Conservation (phyloP, 2,888 invertebrate genomes). For the Furcula furcula region DNA sequence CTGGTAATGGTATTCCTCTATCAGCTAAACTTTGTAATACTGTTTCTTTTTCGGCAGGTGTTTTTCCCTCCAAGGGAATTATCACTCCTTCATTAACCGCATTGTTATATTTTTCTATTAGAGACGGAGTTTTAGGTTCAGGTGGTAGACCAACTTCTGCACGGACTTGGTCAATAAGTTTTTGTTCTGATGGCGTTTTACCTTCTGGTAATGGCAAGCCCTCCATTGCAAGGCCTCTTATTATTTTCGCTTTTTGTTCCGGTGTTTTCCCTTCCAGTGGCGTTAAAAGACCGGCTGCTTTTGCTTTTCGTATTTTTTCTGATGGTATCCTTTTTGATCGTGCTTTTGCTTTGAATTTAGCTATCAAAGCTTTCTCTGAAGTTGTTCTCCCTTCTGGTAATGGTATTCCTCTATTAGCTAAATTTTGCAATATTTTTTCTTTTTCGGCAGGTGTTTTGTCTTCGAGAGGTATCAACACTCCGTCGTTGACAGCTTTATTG, state of each 20-base stretch:
- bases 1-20: constrained; percentile 9
- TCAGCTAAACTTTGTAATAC: constrained; percentile 1
- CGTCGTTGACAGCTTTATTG: constrained; percentile 22
- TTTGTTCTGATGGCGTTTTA: constrained; percentile 27
- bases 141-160: constrained; percentile 27
- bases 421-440: constrained; percentile 25
- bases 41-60: constrained; percentile 1
- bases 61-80: constrained; percentile 5
- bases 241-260: constrained; percentile 27
- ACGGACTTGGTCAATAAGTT: constrained; percentile 3
- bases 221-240: constrained; percentile 18
- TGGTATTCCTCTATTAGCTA: constrained; percentile 23
- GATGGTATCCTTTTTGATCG: too few relatives aligned
- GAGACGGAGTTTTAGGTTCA: constrained; percentile 26
- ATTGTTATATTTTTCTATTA: constrained; percentile 22
- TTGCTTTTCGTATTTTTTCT: constrained; percentile 22
- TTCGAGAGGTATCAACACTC: constrained; percentile 29
- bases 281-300: constrained; percentile 22
- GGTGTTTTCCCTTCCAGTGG: constrained; percentile 21
- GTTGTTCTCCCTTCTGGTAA: constrained; percentile 33
- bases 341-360: constrained; percentile 7
- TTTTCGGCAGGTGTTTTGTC: constrained; percentile 27
- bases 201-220: constrained; percentile 34
- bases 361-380: constrained; percentile 29
- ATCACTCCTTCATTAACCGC: constrained; percentile 26